Base-by-base conservation (phyloP, 2,888 invertebrate species). In the Thera britannica region DNA sequence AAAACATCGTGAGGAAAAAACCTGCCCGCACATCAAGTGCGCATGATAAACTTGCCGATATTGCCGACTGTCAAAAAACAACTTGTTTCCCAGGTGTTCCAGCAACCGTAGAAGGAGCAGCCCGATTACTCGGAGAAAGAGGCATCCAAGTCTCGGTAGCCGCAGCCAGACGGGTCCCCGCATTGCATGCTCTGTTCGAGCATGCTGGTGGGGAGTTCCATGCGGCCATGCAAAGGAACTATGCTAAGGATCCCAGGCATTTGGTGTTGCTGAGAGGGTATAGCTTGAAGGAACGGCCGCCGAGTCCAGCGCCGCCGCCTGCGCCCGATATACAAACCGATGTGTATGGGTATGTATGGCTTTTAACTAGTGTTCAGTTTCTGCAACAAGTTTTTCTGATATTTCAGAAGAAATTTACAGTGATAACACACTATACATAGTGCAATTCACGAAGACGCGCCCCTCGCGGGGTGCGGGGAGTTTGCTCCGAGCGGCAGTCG, bases 241-340 rank as follows among this genome's bases (percentile, higher is more conserved):
- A 98, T 85, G 98, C 98, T 0, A 97, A 98, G 92, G 97, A 98
- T 84, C 96, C 97, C 0, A 94, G 97, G 0, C 98, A 98, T 87
- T 90, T 98, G 61, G 97, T 98, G 5, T 88, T 98, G 5, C 90
- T 97, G 0, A 96, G 96, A 76, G 97, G 97, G 1, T 97, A 95
- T 88, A 96, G 96, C 93, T 77, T 96, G 58, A 95, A 95, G 79
- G 96, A 96, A 81, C 90, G 95, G 4, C 95, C 96, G 9, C 94
- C 96, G 1, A 96, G 95, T 77, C 96, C 96, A 1, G 94, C 95
- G 38, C 94, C 95, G 23, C 94, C 94, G n/a, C 90, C 94, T 3
- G 94, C 89, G 41, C 94, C 92, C 0, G 93, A 93, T 58, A 84
- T 88, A 76, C 90, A 89, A 65, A 70, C 88, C 0, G 93, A 93